Evolutionary conservation across 2,113 vertebrate species (phyloP).

Genomic region (Macrotus californicus): DNA sequence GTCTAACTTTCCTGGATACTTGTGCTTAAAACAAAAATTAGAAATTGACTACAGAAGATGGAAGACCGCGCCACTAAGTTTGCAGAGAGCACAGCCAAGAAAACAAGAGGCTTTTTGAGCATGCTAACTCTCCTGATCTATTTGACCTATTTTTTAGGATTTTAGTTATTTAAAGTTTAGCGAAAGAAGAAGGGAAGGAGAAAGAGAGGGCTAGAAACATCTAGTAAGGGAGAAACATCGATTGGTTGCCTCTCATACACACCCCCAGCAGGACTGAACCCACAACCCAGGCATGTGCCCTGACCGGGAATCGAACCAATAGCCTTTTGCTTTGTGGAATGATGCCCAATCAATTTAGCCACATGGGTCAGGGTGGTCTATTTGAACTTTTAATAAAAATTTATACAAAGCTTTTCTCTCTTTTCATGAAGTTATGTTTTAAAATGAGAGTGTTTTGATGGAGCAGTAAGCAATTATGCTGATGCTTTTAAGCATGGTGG

Average conservation of each 20-base stretch:
- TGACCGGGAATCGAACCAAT: too few species aligned
- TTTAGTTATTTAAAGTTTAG: too few species aligned
- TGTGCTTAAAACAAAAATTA: constrained; percentile 13
- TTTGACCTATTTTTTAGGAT: neutral
- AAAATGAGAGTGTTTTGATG: neutral
- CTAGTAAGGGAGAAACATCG: too few species aligned
- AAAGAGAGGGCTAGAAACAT: too few species aligned
- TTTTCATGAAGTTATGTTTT: neutral
- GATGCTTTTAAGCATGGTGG: neutral
- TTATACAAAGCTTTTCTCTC: neutral
- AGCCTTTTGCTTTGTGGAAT: too few species aligned
- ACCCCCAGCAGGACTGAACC: too few species aligned
- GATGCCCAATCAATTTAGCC: too few species aligned
- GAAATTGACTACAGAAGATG: neutral
- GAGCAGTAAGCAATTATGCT: neutral
- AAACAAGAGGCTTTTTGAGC: neutral
- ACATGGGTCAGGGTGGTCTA: too few species aligned
- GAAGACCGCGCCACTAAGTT: neutral
- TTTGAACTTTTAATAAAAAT: neutral
- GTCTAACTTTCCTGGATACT: neutral
- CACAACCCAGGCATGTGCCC: too few species aligned
- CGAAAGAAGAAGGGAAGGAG: too few species aligned
- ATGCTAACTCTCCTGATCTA: neutral
- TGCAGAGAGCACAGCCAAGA: neutral
- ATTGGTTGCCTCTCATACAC: too few species aligned